Base-by-base conservation (phyloP, 2,113 vertebrate genomes). In the Aegithalos caudatus region DNA sequence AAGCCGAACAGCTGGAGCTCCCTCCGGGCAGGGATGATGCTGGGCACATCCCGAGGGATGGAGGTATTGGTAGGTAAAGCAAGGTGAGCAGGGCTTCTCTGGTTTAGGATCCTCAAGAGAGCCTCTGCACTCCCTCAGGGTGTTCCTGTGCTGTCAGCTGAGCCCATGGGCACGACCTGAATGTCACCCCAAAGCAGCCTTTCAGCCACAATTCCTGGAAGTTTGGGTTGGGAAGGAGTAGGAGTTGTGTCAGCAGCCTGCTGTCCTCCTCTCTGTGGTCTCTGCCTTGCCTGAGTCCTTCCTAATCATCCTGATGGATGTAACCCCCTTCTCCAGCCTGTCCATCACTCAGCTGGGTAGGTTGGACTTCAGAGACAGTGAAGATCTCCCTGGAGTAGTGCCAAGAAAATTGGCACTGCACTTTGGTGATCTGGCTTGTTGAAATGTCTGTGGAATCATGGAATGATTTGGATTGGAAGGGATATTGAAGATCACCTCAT, bases 41-140 rank as follows among this genome's bases (percentile, higher is more conserved):
- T 15, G 37, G 62, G 38, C 28, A 25, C 38, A 18, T 47, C 88
- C 67, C 64, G 4, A 9, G 1, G 19, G 18, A 24, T 10, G 1
- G 1, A 18, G 61, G 24, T 5, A 1, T 10, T 11, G 1, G 1
- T 1, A 18, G 50, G 29, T 11, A 6, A 35, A 61, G 47, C 25
- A 1, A 60, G 23, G 42, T 3, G 10, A 86, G 72, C 38, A 23
- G 35, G 51, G 47, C 4, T 66, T 20, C 69, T 58, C 21, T 2
- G 1, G 35, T 16, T 92, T 7, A 1, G 74, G 56, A 10, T 54
- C 8, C 4, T 11, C 50, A 42, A 57, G 40, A 69, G 29, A 71
- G 16, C 8, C 40, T 48, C 40, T 21, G 53, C 14, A 0, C 28
- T 45, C 13, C 28, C 54, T 31, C 16, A 8, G 70, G 44, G 38